Base-by-base conservation (phyloP, 2,113 vertebrate species). In the Corythornis vintsioides region DNA sequence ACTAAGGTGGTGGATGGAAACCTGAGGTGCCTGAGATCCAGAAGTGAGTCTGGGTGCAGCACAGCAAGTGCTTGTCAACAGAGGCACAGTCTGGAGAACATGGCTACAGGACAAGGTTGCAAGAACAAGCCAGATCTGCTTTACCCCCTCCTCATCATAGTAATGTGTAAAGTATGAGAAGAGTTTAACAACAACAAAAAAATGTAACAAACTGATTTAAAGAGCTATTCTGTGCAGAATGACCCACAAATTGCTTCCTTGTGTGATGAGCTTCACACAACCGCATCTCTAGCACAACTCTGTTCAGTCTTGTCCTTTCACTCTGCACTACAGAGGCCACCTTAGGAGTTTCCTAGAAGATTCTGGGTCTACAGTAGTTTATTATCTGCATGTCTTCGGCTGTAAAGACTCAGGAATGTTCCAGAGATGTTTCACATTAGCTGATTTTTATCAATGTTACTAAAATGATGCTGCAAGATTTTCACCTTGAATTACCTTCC, bases 231-330 rank as follows among this genome's bases (percentile, higher is more conserved):
- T 25, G 17, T 12, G 24, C 4, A 2, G 87, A n/a, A n/a, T 2
- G 13, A 5, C 67, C 43, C 31, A 42, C 13, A 21, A 69, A 4
- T 2, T 57, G 11, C 47, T 61, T 13, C 10, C 24, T 11, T 0
- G 4, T 20, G 29, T 2, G 1, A 22, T 0, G 3, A 69, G 48
- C 52, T 45, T 29, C 1, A 2, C 7, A 1, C 42, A 47, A 25
- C 64, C 2, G 0, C 3, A 13, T 14, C 45, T 48, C 59, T 6
- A 26, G 31, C 13, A 40, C 25, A n/a, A 6, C 22, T 56, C 35
- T 31, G 4, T 33, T 31, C 24, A 11, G 16, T 10, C 29, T 15
- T 61, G 15, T 29, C 63, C 43, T 60, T 67, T 21, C 40, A 25
- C 1, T 1, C 29, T 2, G 1, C 19, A 6, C 8, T 43, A 9